A percentile compares a stretch with the other conserved stretches of the same genome.
phyloP scores from a whole-genome alignment of 2,888 invertebrate genomes.

The Nycteola revayana region DNA sequence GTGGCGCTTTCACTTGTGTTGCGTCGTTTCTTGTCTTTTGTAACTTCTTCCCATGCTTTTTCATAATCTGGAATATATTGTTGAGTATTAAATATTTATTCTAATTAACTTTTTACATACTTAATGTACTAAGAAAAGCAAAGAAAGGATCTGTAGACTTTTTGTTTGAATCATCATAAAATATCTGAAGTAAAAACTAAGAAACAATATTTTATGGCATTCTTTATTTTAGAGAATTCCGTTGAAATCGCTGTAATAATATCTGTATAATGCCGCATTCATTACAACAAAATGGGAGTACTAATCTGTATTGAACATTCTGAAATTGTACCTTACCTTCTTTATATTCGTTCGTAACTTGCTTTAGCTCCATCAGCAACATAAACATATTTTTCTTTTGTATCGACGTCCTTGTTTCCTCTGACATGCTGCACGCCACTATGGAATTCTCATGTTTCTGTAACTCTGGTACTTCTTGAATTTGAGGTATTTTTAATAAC shows the following conservation, averaged over 20 bases:
- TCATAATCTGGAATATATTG: slow-evolving; percentile 78
- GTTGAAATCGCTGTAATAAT: no score
- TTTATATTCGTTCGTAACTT: slow-evolving; percentile 77
- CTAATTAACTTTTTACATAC: background rate
- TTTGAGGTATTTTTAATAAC: slow-evolving; percentile 15
- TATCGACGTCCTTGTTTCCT: slow-evolving; percentile 31
- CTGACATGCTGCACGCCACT: slow-evolving; percentile 4
- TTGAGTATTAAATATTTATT: no score
- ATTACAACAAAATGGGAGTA: no score
- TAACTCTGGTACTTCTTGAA: background rate
- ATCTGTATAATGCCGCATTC: no score
- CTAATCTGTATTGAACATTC: no score
- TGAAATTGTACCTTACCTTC: no score
- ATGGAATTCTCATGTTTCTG: background rate
- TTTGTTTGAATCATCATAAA: no score
- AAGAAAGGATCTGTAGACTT: no score
- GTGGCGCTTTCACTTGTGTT: slow-evolving; percentile 58
- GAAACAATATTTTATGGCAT: no score
- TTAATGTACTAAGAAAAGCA: no score
- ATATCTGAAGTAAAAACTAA: no score
- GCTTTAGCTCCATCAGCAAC: slow-evolving; percentile 78
- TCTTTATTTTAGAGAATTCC: no score
- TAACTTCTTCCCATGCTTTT: slow-evolving; percentile 83
- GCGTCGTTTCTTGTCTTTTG: slow-evolving; percentile 83
- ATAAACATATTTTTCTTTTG: slow-evolving; percentile 83